A percentile compares a stretch with the other conserved stretches of the same genome.
phyloP scores from a whole-genome alignment of 1,140 invertebrate genomes.

The Protaetia brevitarsis region DNA sequence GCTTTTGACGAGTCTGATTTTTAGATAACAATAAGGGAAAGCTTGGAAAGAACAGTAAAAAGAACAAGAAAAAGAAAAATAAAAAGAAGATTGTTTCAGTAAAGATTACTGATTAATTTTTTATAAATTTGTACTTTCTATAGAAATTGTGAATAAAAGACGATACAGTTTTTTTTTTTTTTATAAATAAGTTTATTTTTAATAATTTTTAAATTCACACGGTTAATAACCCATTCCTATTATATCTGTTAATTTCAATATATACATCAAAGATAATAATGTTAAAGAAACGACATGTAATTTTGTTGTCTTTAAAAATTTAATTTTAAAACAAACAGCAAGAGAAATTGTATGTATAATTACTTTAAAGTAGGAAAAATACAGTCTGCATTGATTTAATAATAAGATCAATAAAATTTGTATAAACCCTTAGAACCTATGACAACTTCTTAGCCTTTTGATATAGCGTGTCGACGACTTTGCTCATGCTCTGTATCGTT shows the following conservation, averaged over 20 bases:
- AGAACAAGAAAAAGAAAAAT: constrained; percentile 20
- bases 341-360: constrained; percentile 12
- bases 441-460: constrained; percentile 98
- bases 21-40: not conserved
- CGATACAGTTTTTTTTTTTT: not conserved
- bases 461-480: constrained; percentile 97
- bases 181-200: constrained; percentile 21
- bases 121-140: too few relatives aligned
- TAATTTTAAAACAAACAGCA: constrained; percentile 12
- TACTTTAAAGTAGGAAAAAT: constrained; percentile 38
- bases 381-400: constrained; percentile 42
- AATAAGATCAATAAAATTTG: constrained; percentile 31
- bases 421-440: constrained; percentile 55
- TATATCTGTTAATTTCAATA: constrained; percentile 23
- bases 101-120: too few relatives aligned
- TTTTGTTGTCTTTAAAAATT: not conserved
- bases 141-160: not conserved
- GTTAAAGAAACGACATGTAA: not conserved
- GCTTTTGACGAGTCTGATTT: not conserved
- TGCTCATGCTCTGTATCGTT: constrained; percentile 98
- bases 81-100: constrained; percentile 17
- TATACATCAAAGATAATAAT: constrained; percentile 11
- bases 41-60: not conserved
- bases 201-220: constrained; percentile 18
- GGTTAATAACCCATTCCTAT: constrained; percentile 23